phyloP scores from a whole-genome alignment of 1,140 invertebrate species.

The Aphidius gifuensis region DNA sequence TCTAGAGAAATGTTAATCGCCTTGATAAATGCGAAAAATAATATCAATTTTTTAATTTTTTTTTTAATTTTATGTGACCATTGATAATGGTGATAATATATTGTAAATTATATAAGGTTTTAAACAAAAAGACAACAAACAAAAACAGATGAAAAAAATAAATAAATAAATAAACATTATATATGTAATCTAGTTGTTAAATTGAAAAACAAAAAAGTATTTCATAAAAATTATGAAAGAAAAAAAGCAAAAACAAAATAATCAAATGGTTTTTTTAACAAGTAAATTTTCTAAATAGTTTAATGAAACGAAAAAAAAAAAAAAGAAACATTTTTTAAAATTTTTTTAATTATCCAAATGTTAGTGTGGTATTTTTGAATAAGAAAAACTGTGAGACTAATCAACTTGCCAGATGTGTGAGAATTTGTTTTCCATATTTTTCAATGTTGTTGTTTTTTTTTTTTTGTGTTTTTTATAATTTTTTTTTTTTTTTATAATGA shows the following conservation, averaged over 20 bases:
- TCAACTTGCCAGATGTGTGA: too few relatives aligned
- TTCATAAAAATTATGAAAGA: constrained; percentile 33
- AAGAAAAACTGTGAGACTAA: too few relatives aligned
- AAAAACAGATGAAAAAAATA: constrained; percentile 1
- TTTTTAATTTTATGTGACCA: constrained; percentile 15
- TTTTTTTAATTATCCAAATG: too few relatives aligned
- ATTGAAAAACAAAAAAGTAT: constrained; percentile 41
- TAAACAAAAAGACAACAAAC: not conserved
- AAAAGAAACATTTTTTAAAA: too few relatives aligned
- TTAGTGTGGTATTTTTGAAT: too few relatives aligned
- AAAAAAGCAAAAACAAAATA: too few relatives aligned
- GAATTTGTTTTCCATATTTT: too few relatives aligned
- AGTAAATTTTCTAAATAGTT: constrained; percentile 2
- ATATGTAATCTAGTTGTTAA: constrained; percentile 45
- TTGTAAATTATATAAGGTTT: too few relatives aligned
- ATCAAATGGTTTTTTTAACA: too few relatives aligned
- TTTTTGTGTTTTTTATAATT: too few relatives aligned
- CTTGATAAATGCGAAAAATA: constrained; percentile 25
- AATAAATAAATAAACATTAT: constrained; percentile 32
- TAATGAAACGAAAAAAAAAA: not conserved
- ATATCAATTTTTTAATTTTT: constrained; percentile 20
- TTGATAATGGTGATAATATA: not conserved
- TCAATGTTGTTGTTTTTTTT: too few relatives aligned
- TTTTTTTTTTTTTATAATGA: too few relatives aligned
- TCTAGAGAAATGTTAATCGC: constrained; percentile 30